phyloP scores from a whole-genome alignment of 2,888 invertebrate species.

The Cheilosia variabilis region DNA sequence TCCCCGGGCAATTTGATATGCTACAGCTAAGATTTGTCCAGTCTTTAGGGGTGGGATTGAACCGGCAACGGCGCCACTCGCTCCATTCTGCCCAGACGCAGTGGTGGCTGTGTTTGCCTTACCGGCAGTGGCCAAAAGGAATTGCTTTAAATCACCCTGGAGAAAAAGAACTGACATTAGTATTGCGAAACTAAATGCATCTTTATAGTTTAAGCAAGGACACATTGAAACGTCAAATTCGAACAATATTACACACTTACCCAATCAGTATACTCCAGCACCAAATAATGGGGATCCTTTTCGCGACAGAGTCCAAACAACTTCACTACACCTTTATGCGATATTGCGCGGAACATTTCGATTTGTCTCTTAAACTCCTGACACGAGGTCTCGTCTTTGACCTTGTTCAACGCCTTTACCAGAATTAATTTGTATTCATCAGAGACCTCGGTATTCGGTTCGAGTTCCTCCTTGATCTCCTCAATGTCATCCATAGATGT shows the following conservation, averaged over 20 bases:
- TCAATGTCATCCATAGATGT: slow-evolving; percentile 83
- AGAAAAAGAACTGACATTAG: neutral
- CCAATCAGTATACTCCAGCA: slow-evolving; percentile 97
- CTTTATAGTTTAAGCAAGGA: neutral
- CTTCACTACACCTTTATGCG: slow-evolving; percentile 91
- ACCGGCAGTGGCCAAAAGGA: slow-evolving; percentile 87
- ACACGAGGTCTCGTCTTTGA: slow-evolving; percentile 90
- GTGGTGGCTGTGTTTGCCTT: slow-evolving; percentile 81
- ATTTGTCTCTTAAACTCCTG: slow-evolving; percentile 95
- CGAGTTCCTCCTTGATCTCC: slow-evolving; percentile 82
- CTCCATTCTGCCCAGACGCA: slow-evolving; percentile 67
- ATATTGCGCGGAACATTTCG: slow-evolving; percentile 92
- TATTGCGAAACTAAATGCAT: neutral
- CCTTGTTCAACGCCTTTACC: slow-evolving; percentile 90
- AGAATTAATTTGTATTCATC: slow-evolving; percentile 85
- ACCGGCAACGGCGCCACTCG: slow-evolving; percentile 72
- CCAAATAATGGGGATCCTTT: slow-evolving; percentile 93
- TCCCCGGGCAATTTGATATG: slow-evolving; percentile 91
- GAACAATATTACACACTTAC: slow-evolving; percentile 84
- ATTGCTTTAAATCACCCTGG: slow-evolving; percentile 97
- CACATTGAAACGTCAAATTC: neutral
- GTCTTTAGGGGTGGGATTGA: slow-evolving; percentile 87
- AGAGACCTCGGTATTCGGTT: slow-evolving; percentile 76
- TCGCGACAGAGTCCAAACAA: slow-evolving; percentile 93
- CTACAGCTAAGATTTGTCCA: slow-evolving; percentile 88